phyloP scores from a whole-genome alignment of 2,113 vertebrate species.

The Phylloscopus trochiloides region DNA sequence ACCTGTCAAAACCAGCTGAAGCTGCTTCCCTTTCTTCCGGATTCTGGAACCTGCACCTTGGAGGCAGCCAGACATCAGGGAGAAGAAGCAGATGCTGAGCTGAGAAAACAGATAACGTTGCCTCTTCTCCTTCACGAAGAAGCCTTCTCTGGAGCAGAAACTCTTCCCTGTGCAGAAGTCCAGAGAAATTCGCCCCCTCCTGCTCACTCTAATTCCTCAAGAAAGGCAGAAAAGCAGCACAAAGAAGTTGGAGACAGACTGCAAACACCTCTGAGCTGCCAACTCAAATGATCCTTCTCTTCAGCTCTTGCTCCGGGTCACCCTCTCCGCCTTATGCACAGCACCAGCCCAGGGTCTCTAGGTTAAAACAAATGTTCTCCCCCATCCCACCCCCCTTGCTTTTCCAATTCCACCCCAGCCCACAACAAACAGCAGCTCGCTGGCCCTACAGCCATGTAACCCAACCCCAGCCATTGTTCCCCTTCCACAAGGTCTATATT shows the following conservation, averaged over 20 bases:
- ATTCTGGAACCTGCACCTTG: slow-evolving; percentile 25
- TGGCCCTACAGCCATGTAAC: slow-evolving; percentile 71
- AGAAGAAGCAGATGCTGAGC: neutral
- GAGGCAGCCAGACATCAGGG: slow-evolving; percentile 41
- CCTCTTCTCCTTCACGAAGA: neutral
- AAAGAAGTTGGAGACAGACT: slow-evolving; percentile 10
- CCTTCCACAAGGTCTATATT: slow-evolving; percentile 63
- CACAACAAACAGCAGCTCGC: slow-evolving; percentile 58
- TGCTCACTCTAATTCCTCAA: neutral
- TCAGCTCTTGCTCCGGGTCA: neutral
- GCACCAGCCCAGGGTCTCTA: slow-evolving; percentile 11
- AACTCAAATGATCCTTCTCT: slow-evolving; percentile 10
- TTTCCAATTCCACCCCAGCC: slow-evolving; percentile 53
- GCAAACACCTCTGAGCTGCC: slow-evolving; percentile 3
- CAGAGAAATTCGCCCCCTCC: neutral
- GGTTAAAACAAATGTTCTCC: slow-evolving; percentile 62
- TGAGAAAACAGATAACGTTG: neutral
- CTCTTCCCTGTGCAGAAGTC: neutral
- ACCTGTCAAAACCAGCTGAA: slow-evolving; percentile 57
- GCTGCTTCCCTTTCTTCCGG: slow-evolving; percentile 19
- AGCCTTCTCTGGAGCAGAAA: neutral
- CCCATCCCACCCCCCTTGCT: slow-evolving; percentile 17
- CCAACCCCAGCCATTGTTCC: slow-evolving; percentile 70
- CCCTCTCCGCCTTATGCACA: neutral
- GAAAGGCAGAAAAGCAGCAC: neutral